Evolutionary conservation across 2,797 vertebrate species (phyloP).

Genomic region (Tauraco hartlaubi): DNA sequence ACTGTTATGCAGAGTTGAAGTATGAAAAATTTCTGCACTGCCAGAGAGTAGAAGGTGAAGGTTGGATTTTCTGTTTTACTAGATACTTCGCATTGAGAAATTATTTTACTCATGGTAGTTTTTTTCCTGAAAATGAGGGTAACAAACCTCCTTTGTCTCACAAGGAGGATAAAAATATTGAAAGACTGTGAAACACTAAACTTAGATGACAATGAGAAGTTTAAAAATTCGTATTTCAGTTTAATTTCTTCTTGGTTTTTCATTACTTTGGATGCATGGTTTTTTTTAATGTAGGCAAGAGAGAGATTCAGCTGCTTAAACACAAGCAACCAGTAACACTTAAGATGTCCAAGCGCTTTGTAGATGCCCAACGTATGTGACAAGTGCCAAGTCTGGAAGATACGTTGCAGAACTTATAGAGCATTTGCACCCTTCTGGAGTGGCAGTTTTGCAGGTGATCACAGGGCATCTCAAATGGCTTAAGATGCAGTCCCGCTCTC

Average conservation of each 20-base stretch:
- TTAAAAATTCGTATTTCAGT: neutral
- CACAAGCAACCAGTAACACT: neutral
- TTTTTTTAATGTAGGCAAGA: neutral
- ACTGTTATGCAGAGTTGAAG: neutral
- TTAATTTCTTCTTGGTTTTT: neutral
- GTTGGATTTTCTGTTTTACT: neutral
- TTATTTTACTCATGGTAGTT: neutral
- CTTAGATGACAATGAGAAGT: neutral
- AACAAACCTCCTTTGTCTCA: neutral
- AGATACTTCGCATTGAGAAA: neutral
- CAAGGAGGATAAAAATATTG: neutral
- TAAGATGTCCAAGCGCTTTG: neutral
- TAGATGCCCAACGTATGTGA: neutral
- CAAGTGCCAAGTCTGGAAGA: neutral
- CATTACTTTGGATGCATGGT: neutral
- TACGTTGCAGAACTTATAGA: accelerated
- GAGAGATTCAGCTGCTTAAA: neutral
- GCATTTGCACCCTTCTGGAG: neutral
- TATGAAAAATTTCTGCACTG: neutral
- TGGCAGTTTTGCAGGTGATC: neutral
- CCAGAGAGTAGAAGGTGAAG: neutral
- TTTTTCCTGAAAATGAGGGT: neutral
- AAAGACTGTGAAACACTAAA: neutral
- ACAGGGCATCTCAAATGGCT: neutral
- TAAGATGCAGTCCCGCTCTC: neutral